These are phyloP conservation scores for Apis florea DNA, from an alignment of 1,140 invertebrate genomes.

Conservation along the genomic window DNA sequence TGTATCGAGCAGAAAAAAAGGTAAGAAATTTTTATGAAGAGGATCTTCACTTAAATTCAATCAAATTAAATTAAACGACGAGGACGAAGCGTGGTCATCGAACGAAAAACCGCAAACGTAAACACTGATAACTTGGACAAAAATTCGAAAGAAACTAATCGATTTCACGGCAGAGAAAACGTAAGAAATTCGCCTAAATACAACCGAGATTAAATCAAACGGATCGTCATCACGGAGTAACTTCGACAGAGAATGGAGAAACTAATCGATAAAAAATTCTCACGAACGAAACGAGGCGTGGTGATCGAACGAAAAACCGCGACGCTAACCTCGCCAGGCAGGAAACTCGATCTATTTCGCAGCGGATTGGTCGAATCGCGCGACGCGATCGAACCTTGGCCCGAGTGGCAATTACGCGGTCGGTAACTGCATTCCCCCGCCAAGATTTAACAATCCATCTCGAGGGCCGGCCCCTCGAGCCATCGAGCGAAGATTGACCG, in stretches of 20 bases:
- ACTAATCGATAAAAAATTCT: constrained; percentile 10
- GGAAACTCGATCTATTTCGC: constrained; percentile 2
- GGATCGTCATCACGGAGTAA: no score
- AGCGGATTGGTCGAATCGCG: constrained; percentile 9
- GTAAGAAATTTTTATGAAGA: no score
- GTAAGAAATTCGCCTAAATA: no score
- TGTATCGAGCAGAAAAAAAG: background rate
- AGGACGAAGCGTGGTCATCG: background rate
- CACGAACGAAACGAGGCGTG: no score
- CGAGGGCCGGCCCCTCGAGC: no score
- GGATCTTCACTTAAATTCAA: no score
- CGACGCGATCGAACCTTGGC: constrained; percentile 1
- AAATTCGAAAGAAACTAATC: background rate
- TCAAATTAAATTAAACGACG: no score
- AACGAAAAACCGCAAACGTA: background rate
- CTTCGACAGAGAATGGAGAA: background rate
- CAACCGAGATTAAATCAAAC: no score
- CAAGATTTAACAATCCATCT: constrained; percentile 37
- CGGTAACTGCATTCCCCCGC: constrained; percentile 30
- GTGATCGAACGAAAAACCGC: background rate
- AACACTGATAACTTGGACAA: background rate
- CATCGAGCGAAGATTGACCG: constrained; percentile 25
- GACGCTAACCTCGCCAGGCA: background rate
- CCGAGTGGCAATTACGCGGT: constrained; percentile 24
- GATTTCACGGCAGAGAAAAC: background rate